These are phyloP conservation scores for Acropternis orthonyx DNA, from an alignment of 2,797 vertebrate genomes.

Conservation along the genomic window DNA sequence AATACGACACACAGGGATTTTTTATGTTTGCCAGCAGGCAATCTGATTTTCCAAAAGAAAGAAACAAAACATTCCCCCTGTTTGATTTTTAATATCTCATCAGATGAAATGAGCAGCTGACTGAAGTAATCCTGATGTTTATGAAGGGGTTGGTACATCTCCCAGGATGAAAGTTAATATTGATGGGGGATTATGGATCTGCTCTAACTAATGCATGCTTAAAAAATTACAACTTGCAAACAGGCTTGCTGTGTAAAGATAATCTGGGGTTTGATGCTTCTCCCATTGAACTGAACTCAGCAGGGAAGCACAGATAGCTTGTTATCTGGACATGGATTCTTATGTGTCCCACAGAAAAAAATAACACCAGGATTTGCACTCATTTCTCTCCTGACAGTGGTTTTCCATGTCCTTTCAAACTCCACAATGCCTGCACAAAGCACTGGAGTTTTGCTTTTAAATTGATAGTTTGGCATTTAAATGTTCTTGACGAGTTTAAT, in stretches of 20 bases:
- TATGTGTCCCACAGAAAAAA: neutral
- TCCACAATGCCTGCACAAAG: neutral
- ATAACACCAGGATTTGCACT: neutral
- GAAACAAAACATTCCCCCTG: neutral
- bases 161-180: neutral
- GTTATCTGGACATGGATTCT: constrained; percentile 48
- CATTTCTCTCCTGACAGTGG: neutral
- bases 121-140: constrained; percentile 23
- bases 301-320: constrained; percentile 33
- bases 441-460: neutral
- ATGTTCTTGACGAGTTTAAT: neutral
- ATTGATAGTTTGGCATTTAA: neutral
- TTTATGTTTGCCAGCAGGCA: neutral
- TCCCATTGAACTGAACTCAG: constrained; percentile 37
- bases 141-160: neutral
- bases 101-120: neutral
- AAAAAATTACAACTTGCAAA: constrained; percentile 35
- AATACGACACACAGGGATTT: neutral
- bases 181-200: constrained; percentile 49
- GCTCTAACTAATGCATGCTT: constrained; percentile 26
- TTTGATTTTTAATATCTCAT: neutral
- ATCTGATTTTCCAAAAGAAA: neutral
- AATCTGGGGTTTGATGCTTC: constrained; percentile 37
- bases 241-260: constrained; percentile 6
- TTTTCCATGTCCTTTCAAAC: neutral